Conservation (phyloP, 2,797 vertebrate species). For the Petrocephalus sullivani region DNA sequence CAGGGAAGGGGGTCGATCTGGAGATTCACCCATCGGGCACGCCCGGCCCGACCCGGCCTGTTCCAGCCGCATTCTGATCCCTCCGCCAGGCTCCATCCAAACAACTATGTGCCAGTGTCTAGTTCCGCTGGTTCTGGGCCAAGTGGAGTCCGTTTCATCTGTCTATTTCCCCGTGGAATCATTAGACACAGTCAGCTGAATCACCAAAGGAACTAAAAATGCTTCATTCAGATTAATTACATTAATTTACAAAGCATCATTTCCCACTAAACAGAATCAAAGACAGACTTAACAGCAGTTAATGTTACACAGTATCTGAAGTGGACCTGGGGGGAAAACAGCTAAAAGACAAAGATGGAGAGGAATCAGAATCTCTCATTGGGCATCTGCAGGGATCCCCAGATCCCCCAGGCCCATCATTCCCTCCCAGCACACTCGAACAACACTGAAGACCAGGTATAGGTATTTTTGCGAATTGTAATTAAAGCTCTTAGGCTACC, state of each 20-base stretch:
- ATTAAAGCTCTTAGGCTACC: not conserved
- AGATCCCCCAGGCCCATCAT: too few relatives aligned
- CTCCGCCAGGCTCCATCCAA: not conserved
- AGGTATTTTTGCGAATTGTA: not conserved
- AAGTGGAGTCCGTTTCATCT: not conserved
- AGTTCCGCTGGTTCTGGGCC: not conserved
- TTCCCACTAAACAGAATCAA: not conserved
- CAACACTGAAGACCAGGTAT: not conserved
- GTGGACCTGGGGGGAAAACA: not conserved
- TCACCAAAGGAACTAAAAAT: not conserved
- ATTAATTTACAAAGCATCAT: not conserved
- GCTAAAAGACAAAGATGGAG: not conserved
- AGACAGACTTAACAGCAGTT: not conserved
- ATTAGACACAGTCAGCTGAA: not conserved
- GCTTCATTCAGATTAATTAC: constrained; percentile 8
- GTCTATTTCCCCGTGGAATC: not conserved
- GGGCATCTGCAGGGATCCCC: too few relatives aligned
- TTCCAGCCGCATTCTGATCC: not conserved
- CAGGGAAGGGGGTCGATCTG: not conserved
- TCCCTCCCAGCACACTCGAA: not conserved
- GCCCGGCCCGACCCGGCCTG: not conserved
- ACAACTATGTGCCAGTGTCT: not conserved
- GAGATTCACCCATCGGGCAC: not conserved
- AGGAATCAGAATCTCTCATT: not conserved
- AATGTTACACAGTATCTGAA: not conserved